Conservation (phyloP, 2,888 invertebrate genomes). For the Anagyrus pseudococci region DNA sequence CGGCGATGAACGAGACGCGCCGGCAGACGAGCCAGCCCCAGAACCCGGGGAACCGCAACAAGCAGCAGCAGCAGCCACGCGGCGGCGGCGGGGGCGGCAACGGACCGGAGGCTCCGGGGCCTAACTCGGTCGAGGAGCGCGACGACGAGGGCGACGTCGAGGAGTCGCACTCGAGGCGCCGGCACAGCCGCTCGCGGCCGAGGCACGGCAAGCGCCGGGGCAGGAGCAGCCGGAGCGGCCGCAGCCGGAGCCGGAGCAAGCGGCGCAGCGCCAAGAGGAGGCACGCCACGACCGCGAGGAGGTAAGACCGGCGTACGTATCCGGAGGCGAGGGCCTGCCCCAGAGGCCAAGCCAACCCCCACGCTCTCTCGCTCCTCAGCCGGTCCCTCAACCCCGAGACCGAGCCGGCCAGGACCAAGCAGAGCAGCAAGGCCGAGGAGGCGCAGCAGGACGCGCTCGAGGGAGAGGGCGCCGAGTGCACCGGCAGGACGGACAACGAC, state of each 20-base stretch:
- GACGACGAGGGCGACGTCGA: slow-evolving; percentile 11
- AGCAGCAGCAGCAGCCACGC: slow-evolving; percentile 10
- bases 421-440: background rate
- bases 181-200: background rate
- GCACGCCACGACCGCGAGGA: background rate
- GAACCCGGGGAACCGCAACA: background rate
- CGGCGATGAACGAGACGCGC: background rate
- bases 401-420: background rate
- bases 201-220: background rate
- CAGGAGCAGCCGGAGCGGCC: background rate
- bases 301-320: too few relatives aligned
- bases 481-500: slow-evolving; percentile 2
- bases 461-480: background rate
- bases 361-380: background rate
- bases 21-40: too few relatives aligned
- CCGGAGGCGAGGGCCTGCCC: too few relatives aligned
- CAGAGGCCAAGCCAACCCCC: background rate
- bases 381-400: slow-evolving; percentile 10
- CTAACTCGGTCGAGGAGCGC: slow-evolving; percentile 7
- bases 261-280: slow-evolving; percentile 1
- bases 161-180: slow-evolving; percentile 21
- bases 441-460: slow-evolving; percentile 16
- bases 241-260: slow-evolving; percentile 2
- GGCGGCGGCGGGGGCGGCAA: slow-evolving; percentile 11
- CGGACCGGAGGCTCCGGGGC: background rate